Evolutionary conservation across 2,797 vertebrate genomes (phyloP).

Genomic region (Platalea minor): DNA sequence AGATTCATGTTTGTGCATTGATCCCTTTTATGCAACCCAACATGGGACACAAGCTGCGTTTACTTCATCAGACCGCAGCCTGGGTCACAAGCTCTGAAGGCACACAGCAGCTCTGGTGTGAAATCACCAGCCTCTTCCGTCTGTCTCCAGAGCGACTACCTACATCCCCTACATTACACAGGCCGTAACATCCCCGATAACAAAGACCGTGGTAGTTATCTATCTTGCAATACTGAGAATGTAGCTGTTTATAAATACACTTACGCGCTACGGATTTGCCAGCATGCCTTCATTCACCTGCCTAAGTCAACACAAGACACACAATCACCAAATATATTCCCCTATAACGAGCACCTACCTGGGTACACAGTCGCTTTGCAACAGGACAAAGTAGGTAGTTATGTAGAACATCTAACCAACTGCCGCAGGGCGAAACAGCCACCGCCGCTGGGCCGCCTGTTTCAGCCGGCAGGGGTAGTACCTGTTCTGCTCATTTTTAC

Average conservation of each 20-base stretch:
- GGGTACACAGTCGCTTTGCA: neutral
- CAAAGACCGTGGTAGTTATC: neutral
- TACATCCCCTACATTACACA: neutral
- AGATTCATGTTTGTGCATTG: neutral
- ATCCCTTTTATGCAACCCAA: neutral
- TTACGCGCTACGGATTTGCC: neutral
- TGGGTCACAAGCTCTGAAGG: neutral
- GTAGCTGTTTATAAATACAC: neutral
- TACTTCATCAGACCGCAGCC: neutral
- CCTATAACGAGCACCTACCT: neutral
- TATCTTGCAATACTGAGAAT: neutral
- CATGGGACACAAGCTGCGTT: neutral
- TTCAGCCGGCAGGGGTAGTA: neutral
- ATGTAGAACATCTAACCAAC: rapidly evolving
- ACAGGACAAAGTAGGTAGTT: neutral
- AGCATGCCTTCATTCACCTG: neutral
- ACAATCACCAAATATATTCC: neutral
- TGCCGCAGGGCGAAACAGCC: neutral
- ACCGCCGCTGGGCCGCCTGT: neutral
- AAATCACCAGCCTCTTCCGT: neutral
- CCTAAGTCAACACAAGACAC: neutral
- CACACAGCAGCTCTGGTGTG: neutral
- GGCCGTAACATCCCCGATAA: neutral
- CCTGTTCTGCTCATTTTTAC: neutral
- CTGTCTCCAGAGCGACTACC: neutral